Percentiles rank a stretch among this genome's conserved stretches.
These are phyloP conservation scores for Accipiter virgatus DNA, from an alignment of 2,113 vertebrate genomes.

Conservation along the genomic window DNA sequence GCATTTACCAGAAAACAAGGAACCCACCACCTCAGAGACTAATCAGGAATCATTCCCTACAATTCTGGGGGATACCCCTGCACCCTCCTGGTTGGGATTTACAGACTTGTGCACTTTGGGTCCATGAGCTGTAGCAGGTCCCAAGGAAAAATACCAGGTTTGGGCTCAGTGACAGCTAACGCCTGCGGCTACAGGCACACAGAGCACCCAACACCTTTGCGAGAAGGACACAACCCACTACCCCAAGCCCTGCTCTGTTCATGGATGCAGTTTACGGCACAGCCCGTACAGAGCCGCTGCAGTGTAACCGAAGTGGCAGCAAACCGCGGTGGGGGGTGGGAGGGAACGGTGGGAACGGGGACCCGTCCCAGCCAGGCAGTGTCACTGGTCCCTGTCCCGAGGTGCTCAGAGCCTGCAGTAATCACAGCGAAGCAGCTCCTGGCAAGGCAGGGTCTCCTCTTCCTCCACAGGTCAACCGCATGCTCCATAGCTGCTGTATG, in stretches of 20 bases:
- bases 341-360: not conserved
- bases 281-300: not conserved
- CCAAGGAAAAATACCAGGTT: not conserved
- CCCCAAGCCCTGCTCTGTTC: not conserved
- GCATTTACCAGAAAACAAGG: not conserved
- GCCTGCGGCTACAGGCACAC: no score
- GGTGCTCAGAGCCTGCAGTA: not conserved
- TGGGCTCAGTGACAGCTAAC: not conserved
- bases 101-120: fast-evolving
- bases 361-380: not conserved
- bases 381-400: not conserved
- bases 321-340: not conserved
- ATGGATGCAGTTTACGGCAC: not conserved
- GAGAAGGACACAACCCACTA: not conserved
- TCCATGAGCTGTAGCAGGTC: not conserved
- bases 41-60: not conserved
- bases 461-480: not conserved
- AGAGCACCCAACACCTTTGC: not conserved
- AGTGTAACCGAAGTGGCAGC: not conserved
- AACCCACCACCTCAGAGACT: not conserved
- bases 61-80: fast-evolving
- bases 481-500: not conserved
- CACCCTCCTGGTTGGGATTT: no score
- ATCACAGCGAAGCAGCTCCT: not conserved
- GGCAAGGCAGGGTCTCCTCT: not conserved